Percentiles rank a stretch among this genome's conserved stretches.
These are phyloP conservation scores for Erythrocercus mccallii DNA, from an alignment of 2,113 vertebrate species.

Conservation along the genomic window DNA sequence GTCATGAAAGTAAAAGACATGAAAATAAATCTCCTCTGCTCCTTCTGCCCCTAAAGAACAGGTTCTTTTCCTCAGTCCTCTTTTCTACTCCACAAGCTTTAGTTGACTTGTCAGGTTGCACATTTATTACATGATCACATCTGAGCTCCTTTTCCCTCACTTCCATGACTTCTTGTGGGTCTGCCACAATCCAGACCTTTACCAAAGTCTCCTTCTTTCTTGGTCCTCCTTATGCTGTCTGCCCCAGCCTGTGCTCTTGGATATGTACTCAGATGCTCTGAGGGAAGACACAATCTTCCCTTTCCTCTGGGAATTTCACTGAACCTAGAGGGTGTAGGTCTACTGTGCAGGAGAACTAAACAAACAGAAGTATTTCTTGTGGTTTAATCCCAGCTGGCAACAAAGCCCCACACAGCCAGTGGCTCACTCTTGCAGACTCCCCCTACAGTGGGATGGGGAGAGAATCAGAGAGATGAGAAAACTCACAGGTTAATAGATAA, in stretches of 20 bases:
- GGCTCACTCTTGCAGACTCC: rapidly evolving
- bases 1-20: background rate
- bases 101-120: background rate
- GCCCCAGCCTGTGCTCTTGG: background rate
- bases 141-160: background rate
- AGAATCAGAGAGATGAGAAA: background rate
- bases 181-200: background rate
- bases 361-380: background rate
- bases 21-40: background rate
- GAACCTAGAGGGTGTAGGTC: background rate
- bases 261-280: background rate
- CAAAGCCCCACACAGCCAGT: background rate
- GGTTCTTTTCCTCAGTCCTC: background rate
- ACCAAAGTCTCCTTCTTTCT: background rate
- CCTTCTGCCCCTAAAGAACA: background rate
- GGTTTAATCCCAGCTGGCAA: background rate
- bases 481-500: background rate
- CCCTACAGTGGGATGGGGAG: too few relatives aligned
- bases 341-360: background rate
- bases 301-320: background rate
- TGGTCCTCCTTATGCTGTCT: background rate
- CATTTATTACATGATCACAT: background rate
- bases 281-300: background rate
- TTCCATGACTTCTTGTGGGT: background rate
- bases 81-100: background rate